Conservation (phyloP, 2,888 invertebrate species). For the Muschampia plurimacula region DNA sequence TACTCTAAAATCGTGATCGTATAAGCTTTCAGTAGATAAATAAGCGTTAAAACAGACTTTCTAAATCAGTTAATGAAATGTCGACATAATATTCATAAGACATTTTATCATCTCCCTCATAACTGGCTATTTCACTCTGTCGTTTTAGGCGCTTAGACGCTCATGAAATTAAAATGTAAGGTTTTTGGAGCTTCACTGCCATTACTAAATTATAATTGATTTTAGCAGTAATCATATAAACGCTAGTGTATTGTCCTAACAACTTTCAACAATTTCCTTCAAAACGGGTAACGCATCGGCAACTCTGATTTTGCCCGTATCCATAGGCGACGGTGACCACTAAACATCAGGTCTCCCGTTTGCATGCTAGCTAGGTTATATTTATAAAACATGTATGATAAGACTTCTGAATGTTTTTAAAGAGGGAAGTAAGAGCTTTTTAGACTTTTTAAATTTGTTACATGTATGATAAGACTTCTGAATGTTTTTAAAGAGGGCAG, state of each 20-base stretch:
- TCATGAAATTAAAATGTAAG: background rate
- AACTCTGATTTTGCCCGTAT: background rate
- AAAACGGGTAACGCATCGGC: background rate
- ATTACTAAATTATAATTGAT: background rate
- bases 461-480: background rate
- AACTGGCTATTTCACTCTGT: too few relatives aligned
- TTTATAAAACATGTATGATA: background rate
- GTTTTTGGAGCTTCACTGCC: background rate
- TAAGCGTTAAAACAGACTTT: too few relatives aligned
- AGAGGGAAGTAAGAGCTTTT: background rate
- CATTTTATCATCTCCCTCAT: too few relatives aligned
- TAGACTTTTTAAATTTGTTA: background rate
- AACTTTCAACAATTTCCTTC: background rate
- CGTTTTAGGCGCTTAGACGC: too few relatives aligned
- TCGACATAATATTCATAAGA: too few relatives aligned
- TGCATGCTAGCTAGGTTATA: background rate
- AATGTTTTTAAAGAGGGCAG: background rate
- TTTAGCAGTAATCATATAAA: background rate
- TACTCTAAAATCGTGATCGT: too few relatives aligned
- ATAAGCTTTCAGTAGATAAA: too few relatives aligned
- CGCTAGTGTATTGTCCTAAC: slow-evolving; percentile 1
- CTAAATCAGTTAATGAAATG: too few relatives aligned
- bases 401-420: background rate
- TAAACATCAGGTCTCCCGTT: too few relatives aligned
- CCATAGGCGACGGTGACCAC: too few relatives aligned